These are phyloP conservation scores for Gallinago nigripennis DNA, from an alignment of 2,797 vertebrate genomes.

Conservation along the genomic window DNA sequence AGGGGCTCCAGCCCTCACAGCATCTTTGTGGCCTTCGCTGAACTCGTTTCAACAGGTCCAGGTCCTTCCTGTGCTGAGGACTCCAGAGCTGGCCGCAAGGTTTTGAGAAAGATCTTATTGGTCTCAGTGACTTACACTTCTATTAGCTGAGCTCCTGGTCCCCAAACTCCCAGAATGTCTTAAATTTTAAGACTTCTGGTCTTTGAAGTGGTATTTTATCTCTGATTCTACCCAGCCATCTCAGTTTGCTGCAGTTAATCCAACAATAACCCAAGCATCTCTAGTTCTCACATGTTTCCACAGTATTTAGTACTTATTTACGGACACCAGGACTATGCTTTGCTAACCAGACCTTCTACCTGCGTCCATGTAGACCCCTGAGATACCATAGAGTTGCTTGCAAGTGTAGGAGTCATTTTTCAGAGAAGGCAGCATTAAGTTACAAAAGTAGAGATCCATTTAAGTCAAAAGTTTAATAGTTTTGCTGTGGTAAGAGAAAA, in stretches of 20 bases:
- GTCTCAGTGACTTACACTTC: background rate
- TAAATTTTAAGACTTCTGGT: background rate
- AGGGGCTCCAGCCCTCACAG: no score
- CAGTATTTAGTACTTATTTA: background rate
- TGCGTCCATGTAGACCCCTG: rapidly evolving
- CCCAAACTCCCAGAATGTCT: background rate
- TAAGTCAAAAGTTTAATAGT: background rate
- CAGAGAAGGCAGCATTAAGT: background rate
- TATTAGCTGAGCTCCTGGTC: background rate
- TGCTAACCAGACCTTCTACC: background rate
- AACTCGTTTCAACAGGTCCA: no score
- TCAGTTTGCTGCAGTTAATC: background rate
- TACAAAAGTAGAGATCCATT: background rate
- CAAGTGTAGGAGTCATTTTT: background rate
- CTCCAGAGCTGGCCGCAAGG: no score
- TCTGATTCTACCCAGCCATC: background rate
- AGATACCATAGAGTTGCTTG: background rate
- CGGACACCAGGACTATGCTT: background rate
- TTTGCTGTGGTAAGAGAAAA: background rate
- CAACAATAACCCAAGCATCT: background rate
- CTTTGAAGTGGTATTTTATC: background rate
- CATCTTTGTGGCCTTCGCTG: no score
- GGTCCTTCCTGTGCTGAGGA: no score
- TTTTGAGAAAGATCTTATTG: background rate
- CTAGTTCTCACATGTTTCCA: background rate